Conservation (phyloP, 2,888 invertebrate species). For the Chrysodeixis includens region DNA sequence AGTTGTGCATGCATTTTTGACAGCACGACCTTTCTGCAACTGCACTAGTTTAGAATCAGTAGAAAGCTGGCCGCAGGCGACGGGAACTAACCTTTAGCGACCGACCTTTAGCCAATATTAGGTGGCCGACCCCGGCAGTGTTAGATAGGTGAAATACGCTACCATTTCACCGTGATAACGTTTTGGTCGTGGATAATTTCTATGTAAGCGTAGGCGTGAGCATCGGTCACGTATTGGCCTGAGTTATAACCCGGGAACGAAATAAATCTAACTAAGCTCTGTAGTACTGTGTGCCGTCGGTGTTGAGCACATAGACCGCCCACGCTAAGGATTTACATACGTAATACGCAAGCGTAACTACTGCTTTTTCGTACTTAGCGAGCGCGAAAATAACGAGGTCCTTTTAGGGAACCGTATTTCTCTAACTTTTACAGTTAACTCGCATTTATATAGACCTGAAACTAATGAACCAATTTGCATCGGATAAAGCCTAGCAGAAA, state of each 20-base stretch:
- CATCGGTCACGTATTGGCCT: constrained; percentile 86
- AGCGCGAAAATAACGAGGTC: constrained; percentile 19
- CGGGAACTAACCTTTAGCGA: constrained; percentile 83
- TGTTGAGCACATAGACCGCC: constrained; percentile 74
- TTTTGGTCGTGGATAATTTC: constrained; percentile 71
- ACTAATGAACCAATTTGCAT: background rate
- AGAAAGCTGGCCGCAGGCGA: constrained; percentile 82
- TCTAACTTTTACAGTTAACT: background rate
- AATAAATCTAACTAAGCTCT: constrained; percentile 79
- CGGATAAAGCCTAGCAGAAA: background rate
- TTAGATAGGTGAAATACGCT: constrained; percentile 75
- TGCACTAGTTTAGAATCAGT: constrained; percentile 83
- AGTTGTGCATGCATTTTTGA: constrained; percentile 62
- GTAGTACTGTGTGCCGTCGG: constrained; percentile 56
- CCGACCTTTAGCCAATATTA: constrained; percentile 81
- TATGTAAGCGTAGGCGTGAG: constrained; percentile 80
- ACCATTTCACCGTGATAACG: constrained; percentile 80
- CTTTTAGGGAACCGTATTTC: background rate
- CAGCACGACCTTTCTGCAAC: constrained; percentile 64
- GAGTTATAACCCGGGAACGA: constrained; percentile 82
- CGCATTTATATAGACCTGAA: background rate
- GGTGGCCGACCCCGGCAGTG: constrained; percentile 76
- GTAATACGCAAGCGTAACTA: constrained; percentile 51
- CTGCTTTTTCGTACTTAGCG: constrained; percentile 48
- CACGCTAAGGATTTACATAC: constrained; percentile 67